Percentiles rank a stretch among this genome's conserved stretches.
phyloP scores from a whole-genome alignment of 2,113 vertebrate species.

The Gymnogyps californianus region DNA sequence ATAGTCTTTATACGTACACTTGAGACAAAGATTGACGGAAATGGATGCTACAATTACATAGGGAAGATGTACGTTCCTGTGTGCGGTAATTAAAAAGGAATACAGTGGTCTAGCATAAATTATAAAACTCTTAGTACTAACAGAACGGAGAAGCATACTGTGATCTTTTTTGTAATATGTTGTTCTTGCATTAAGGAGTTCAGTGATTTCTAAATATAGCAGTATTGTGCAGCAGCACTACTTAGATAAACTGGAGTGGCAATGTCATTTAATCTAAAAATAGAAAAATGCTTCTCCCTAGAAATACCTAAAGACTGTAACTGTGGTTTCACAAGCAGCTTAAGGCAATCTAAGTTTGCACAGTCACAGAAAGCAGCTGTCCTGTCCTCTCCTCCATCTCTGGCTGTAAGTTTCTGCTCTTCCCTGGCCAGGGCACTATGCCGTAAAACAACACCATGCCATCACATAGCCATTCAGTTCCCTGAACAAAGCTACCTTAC shows the following conservation, averaged over 20 bases:
- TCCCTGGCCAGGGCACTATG: neutral
- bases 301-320: neutral
- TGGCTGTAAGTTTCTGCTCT: neutral
- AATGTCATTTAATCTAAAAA: conserved; percentile 13
- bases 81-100: neutral
- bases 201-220: conserved; percentile 15
- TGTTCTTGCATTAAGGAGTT: neutral
- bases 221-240: neutral
- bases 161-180: neutral
- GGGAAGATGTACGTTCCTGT: neutral
- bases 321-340: neutral
- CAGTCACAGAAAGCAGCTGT: neutral
- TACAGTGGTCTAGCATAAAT: neutral
- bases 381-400: neutral
- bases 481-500: neutral
- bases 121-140: neutral
- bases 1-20: neutral
- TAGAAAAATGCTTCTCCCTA: neutral
- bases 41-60: neutral
- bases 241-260: neutral
- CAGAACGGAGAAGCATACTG: neutral
- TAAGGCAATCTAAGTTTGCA: neutral
- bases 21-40: neutral
- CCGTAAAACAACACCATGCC: neutral
- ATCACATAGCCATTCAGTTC: neutral